These are phyloP conservation scores for Sander lucioperca DNA, from an alignment of 2,113 vertebrate genomes.

Conservation along the genomic window DNA sequence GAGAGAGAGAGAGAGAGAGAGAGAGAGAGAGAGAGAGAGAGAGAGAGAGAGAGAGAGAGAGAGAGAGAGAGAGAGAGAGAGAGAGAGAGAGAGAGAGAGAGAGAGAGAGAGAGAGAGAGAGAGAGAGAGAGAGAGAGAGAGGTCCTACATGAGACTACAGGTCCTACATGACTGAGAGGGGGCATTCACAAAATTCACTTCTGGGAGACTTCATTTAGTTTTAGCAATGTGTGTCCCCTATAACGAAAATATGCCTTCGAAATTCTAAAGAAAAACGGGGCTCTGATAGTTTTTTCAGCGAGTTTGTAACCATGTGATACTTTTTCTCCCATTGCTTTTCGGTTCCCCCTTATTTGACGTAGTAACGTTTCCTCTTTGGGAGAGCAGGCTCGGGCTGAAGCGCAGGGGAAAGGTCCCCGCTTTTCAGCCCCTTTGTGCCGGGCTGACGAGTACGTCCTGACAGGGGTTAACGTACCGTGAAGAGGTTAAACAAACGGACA, in stretches of 20 bases:
- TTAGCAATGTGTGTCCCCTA: no score
- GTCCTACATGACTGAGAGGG: not conserved
- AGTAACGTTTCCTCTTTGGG: not conserved
- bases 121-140: no score
- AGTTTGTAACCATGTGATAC: not conserved
- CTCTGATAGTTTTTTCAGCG: not conserved
- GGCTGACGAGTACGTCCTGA: conserved; percentile 89
- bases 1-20: not conserved
- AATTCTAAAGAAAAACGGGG: not conserved
- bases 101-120: not conserved
- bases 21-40: not conserved
- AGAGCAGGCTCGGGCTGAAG: conserved; percentile 1
- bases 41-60: not conserved
- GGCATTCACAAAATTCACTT: no score
- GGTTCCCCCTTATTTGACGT: not conserved
- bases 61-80: not conserved
- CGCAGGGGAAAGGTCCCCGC: conserved; percentile 46
- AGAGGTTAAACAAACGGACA: conserved; percentile 95
- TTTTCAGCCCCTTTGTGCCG: conserved; percentile 78
- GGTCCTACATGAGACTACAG: no score
- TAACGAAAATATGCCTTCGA: not conserved
- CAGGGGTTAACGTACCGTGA: conserved; percentile 93
- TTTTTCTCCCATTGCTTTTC: not conserved
- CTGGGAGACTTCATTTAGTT: not conserved
- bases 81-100: not conserved